Conservation (phyloP, 2,888 invertebrate genomes). For the Homarus gammarus region DNA sequence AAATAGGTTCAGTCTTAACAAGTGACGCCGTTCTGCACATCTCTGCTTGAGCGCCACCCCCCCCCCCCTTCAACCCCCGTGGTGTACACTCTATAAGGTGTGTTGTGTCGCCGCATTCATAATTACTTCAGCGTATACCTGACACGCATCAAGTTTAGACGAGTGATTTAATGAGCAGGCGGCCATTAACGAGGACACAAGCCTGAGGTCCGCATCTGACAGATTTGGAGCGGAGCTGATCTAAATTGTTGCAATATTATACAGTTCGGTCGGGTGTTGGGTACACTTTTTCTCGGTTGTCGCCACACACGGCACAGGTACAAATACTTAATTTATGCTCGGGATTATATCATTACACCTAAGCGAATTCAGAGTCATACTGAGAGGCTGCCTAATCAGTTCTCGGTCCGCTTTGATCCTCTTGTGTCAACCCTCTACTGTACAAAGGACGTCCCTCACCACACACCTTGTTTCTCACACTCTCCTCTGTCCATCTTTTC, state of each 20-base stretch:
- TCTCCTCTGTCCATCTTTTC: no score
- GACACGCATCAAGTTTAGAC: neutral
- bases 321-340: neutral
- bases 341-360: neutral
- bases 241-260: neutral
- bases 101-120: neutral
- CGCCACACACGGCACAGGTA: neutral
- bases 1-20: no score
- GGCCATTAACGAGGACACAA: neutral
- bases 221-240: neutral
- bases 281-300: neutral
- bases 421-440: neutral
- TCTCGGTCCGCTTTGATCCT: neutral
- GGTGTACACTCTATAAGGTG: neutral
- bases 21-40: no score
- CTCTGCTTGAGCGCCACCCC: no score
- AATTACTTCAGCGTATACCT: neutral
- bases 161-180: neutral
- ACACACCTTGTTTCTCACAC: no score
- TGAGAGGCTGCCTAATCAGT: neutral
- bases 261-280: neutral
- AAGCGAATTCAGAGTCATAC: neutral
- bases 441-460: no score
- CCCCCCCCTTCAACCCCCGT: no score
- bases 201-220: neutral